A percentile compares a stretch with the other conserved stretches of the same genome.
Conservation (phyloP, 2,888 invertebrate genomes). For the Dioctria rufipes region DNA sequence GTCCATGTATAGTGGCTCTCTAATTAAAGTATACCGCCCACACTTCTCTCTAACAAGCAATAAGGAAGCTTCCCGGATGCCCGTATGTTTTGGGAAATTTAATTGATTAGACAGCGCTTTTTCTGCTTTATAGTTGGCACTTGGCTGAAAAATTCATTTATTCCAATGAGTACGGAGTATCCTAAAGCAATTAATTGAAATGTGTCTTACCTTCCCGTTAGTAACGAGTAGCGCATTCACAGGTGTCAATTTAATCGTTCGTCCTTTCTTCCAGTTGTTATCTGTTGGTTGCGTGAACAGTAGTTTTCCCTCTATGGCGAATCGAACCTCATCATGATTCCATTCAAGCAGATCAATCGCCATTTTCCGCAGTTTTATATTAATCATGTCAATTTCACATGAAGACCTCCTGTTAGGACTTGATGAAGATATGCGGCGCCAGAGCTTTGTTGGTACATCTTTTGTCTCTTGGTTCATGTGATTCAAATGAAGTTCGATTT, state of each 20-base stretch:
- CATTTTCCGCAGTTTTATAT: slow-evolving; percentile 92
- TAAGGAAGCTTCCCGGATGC: slow-evolving; percentile 89
- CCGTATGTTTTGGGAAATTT: slow-evolving; percentile 81
- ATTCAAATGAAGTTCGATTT: slow-evolving; percentile 93
- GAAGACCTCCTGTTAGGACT: slow-evolving; percentile 79
- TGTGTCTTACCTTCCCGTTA: slow-evolving; percentile 84
- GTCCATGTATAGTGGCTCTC: slow-evolving; percentile 93
- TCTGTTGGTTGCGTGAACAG: slow-evolving; percentile 91
- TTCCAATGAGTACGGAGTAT: not conserved
- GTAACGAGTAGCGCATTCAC: slow-evolving; percentile 93
- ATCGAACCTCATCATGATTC: slow-evolving; percentile 94
- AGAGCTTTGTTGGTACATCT: slow-evolving; percentile 90
- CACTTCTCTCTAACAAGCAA: slow-evolving; percentile 92
- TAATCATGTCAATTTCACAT: slow-evolving; percentile 89
- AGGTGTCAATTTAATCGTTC: slow-evolving; percentile 89
- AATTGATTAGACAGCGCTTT: slow-evolving; percentile 76
- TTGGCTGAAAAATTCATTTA: slow-evolving; percentile 74
- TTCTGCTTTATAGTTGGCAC: slow-evolving; percentile 78
- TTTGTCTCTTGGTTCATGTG: slow-evolving; percentile 96
- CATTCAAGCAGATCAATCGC: slow-evolving; percentile 94
- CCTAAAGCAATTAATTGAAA: slow-evolving; percentile 57
- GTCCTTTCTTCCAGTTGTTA: slow-evolving; percentile 91
- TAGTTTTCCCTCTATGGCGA: slow-evolving; percentile 91
- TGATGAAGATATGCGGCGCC: slow-evolving; percentile 88
- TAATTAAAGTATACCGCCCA: slow-evolving; percentile 86